Base-by-base conservation (phyloP, 2,113 vertebrate genomes). In the Actenoides lindsayi region DNA sequence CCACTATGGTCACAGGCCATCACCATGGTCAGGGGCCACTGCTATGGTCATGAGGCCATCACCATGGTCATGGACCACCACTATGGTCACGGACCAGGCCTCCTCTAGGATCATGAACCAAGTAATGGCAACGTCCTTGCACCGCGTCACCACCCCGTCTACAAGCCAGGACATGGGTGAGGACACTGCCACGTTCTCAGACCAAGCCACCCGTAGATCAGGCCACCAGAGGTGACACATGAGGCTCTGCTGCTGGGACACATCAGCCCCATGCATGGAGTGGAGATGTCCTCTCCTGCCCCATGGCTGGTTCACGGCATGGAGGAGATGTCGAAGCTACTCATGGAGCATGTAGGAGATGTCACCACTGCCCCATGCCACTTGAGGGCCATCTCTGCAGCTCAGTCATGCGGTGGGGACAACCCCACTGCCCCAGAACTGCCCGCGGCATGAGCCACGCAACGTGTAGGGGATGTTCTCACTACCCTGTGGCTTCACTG, bases 401-500 rank as follows among this genome's bases (percentile, higher is more conserved):
- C 37, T 11, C 68, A 23, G 1, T n/a, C 44, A 13, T 2, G 3
- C 1, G 19, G 11, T 35, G 62, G 44, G 78, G 69, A 56, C 82
- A 65, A 6, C 54, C 30, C 62, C 35, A 3, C 30, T 9, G 30
- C 12, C 39, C 65, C 56, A 33, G 11, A 30, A 6, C 53, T 30
- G 13, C 11, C 31, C 35, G 37, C 10, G 12, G 12, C 67, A 19
- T 35, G 33, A 23, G 21, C 21, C 51, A 27, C 27, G 18, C 28
- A 16, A 11, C 16, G 13, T 3, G 10, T 27, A 21, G 37, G 33
- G 16, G 57, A 46, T 8, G 24, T 27, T 28, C 33, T 21, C 30
- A 1, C 8, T 2, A 5, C 39, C 60, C 50, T n/a, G 1, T 23
- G 6, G 23, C 37, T 33, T 9, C 44, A 2, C 41, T 24, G 2